These are phyloP conservation scores for Carabus problematicus DNA, from an alignment of 2,888 invertebrate species.

Conservation along the genomic window DNA sequence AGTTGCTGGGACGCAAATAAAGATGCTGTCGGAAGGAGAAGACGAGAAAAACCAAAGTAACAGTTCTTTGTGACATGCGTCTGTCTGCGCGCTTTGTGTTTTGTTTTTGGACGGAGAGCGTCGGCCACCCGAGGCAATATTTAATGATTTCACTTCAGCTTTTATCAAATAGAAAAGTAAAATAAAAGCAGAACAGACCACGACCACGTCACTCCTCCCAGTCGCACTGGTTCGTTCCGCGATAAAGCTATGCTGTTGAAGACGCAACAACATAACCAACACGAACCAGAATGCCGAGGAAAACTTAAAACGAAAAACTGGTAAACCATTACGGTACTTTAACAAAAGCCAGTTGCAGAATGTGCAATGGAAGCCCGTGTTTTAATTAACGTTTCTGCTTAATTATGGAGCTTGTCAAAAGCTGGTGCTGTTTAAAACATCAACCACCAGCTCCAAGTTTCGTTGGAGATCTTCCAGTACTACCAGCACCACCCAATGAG, in stretches of 20 bases:
- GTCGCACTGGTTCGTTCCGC: slow-evolving; percentile 20
- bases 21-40: background rate
- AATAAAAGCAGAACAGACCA: slow-evolving; percentile 16
- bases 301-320: slow-evolving; percentile 29
- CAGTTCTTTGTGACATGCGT: slow-evolving; percentile 25
- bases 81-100: slow-evolving; percentile 17
- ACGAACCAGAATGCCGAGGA: background rate
- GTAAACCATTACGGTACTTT: slow-evolving; percentile 13
- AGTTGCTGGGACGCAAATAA: no score
- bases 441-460: background rate
- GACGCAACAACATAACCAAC: slow-evolving; percentile 5
- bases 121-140: slow-evolving; percentile 31
- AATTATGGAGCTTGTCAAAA: slow-evolving; percentile 34
- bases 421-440: slow-evolving; percentile 23
- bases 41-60: slow-evolving; percentile 6
- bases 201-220: slow-evolving; percentile 26
- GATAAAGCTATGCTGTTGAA: slow-evolving; percentile 20
- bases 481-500: no score
- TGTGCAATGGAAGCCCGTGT: slow-evolving; percentile 21
- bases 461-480: no score
- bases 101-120: slow-evolving; percentile 22
- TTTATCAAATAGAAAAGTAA: slow-evolving; percentile 35
- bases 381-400: slow-evolving; percentile 39
- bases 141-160: slow-evolving; percentile 32
- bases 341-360: slow-evolving; percentile 39